Percentiles rank a stretch among this genome's conserved stretches.
Conservation (phyloP, 2,113 vertebrate species). For the Notechis scutatus region DNA sequence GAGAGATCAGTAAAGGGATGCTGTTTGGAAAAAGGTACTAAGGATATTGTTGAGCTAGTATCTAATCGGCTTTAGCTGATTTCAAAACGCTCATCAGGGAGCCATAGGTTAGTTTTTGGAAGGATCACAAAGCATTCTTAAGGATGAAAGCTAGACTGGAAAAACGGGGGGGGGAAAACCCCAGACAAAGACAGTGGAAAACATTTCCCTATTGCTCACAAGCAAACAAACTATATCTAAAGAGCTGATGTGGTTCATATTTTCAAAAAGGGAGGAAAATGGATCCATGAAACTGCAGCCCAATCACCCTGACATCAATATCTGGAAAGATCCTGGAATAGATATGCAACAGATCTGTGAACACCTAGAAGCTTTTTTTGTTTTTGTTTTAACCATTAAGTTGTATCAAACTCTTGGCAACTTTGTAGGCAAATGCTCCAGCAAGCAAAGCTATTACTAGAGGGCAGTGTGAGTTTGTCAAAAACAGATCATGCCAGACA, state of each 20-base stretch:
- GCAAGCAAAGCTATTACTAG: background rate
- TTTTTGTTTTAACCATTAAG: background rate
- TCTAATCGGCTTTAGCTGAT: background rate
- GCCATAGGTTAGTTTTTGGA: background rate
- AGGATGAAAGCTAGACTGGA: background rate
- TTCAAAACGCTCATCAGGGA: background rate
- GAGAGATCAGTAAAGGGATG: background rate
- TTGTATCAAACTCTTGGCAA: background rate
- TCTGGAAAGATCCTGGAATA: background rate
- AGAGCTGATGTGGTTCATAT: background rate
- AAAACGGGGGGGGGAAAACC: background rate
- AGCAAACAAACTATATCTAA: background rate
- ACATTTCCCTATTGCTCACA: background rate
- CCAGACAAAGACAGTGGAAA: background rate
- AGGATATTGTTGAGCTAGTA: background rate
- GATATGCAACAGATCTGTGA: background rate
- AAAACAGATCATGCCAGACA: no score
- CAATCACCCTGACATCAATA: background rate
- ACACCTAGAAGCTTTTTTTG: background rate
- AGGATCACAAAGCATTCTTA: background rate
- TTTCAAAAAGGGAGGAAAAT: background rate
- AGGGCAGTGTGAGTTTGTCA: background rate
- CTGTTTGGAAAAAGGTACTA: background rate
- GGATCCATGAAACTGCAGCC: background rate
- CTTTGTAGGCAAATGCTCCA: background rate